Evolutionary conservation across 64 coral and sea anemone species (phyloP).

Genomic region (Montipora capricornis): DNA sequence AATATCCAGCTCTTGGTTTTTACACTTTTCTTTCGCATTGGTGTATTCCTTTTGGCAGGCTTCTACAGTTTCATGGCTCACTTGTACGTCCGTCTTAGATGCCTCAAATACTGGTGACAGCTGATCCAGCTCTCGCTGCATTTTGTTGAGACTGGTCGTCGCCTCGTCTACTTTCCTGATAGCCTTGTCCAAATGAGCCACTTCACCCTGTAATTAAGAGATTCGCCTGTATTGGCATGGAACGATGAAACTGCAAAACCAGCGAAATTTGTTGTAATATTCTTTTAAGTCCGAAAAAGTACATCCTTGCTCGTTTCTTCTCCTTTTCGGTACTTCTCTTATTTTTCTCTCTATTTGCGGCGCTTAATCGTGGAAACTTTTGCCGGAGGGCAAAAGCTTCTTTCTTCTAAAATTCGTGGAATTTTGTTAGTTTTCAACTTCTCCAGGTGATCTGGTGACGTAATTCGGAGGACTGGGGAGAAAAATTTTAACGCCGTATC

Average conservation of each 20-base stretch:
- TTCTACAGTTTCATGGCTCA: conserved; percentile 86
- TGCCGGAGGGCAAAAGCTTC: too few relatives aligned
- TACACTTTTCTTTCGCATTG: conserved; percentile 79
- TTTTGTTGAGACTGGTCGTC: conserved; percentile 61
- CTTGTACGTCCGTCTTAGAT: conserved; percentile 71
- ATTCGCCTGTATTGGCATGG: not conserved
- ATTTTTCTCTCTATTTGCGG: too few relatives aligned
- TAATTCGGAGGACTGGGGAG: too few relatives aligned
- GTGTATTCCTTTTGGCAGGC: conserved; percentile 86
- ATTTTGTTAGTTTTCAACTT: too few relatives aligned
- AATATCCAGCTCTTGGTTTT: conserved; percentile 91
- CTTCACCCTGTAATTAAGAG: conserved; percentile 53
- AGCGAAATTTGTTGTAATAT: not conserved
- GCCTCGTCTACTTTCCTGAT: conserved; percentile 89
- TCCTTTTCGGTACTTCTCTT: too few relatives aligned
- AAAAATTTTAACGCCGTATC: too few relatives aligned
- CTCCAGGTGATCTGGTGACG: too few relatives aligned
- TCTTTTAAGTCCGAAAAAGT: too few relatives aligned
- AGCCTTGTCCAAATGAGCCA: conserved; percentile 67
- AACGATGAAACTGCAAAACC: not conserved
- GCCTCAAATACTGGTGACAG: conserved; percentile 73
- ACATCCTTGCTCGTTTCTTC: too few relatives aligned
- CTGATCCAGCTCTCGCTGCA: conserved; percentile 82
- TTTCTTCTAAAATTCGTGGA: too few relatives aligned
- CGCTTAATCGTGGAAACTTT: too few relatives aligned